Base-by-base conservation (phyloP, 1,140 invertebrate species). In the Dendroctonus ponderosae region DNA sequence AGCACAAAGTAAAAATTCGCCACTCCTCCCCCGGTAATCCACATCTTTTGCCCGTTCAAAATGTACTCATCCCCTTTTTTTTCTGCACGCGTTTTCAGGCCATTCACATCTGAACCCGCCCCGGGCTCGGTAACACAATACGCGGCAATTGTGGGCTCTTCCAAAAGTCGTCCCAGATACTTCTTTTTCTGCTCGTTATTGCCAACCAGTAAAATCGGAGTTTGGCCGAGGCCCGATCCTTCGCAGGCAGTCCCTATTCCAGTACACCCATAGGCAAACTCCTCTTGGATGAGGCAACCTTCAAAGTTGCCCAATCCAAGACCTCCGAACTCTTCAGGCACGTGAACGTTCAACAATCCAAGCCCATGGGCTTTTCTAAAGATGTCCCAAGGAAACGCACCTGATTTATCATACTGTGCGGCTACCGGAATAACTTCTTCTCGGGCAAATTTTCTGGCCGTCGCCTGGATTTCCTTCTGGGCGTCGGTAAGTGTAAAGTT, bases 1-100 rank as follows among this genome's bases (percentile, higher is more conserved):
- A 99, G 81, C 12, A 99, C 91, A 78, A 98, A 98, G 77, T 96
- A 98, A 96, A 96, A 99, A 79, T 93, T 96, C 38, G 97, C 96
- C 42, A 94, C 89, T 39, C 96, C 96, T 43, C 93, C 96, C 78
- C 98, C 97, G 46, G 96, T 99, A 71, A 99, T 99, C 97, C 97
- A 99, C 97, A 98, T 98, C 82, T 97, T 98, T 74, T 95, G 92
- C 8, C 97, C 97, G 82, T 98, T 98, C 7, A 99, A 74, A 63
- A 99, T 86, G 80, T 90, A 99, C 76, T 97, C 92, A 56, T 96
- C 91, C 6, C 94, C 94, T 80, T 97, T 97, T 79, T 96, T 97
- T 71, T 89, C 94, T 6, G 96, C 96, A 70, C 83, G 88, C 0
- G 95, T 98, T 80, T 91, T 94, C 48, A 95, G 83, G 46, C 91